A percentile compares a stretch with the other conserved stretches of the same genome.
Conservation (phyloP, 2,888 invertebrate species). For the Archips crataeganus region DNA sequence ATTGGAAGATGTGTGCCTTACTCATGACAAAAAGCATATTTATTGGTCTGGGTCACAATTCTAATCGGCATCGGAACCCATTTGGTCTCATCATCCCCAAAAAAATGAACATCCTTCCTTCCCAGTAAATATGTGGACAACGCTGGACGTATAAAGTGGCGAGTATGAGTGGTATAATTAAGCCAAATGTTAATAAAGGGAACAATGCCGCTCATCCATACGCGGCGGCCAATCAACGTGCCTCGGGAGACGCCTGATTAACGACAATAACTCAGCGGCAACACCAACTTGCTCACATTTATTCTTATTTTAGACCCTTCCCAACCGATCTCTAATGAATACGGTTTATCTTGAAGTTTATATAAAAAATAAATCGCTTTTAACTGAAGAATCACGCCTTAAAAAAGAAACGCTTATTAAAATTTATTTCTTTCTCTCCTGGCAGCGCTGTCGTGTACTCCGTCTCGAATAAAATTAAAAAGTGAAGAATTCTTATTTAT, state of each 20-base stretch:
- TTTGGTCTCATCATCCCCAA: conserved; percentile 35
- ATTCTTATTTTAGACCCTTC: conserved; percentile 83
- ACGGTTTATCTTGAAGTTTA: conserved; percentile 84
- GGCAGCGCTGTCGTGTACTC: conserved; percentile 83
- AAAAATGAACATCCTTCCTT: conserved; percentile 38
- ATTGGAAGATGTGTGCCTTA: neutral
- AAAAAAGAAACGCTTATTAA: conserved; percentile 86
- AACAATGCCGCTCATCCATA: conserved; percentile 65
- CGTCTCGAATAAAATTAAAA: conserved; percentile 85
- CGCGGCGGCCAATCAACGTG: conserved; percentile 72
- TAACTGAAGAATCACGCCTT: conserved; percentile 86
- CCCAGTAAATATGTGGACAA: conserved; percentile 33
- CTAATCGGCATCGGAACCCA: conserved; percentile 29
- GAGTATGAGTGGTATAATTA: conserved; percentile 66
- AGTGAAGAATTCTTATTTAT: conserved; percentile 86
- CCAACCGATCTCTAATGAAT: conserved; percentile 85
- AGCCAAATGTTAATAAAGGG: conserved; percentile 70
- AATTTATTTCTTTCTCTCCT: conserved; percentile 85
- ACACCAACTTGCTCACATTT: conserved; percentile 80
- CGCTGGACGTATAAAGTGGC: conserved; percentile 33
- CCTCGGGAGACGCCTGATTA: conserved; percentile 76
- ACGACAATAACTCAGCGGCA: conserved; percentile 82
- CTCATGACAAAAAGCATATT: conserved; percentile 18
- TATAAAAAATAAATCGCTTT: conserved; percentile 86
- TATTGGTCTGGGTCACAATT: conserved; percentile 27